Evolutionary conservation across 1,140 invertebrate genomes (phyloP), one percentile per base, ranked within the genome.

Genomic region (Adoxophyes honmai): DNA sequence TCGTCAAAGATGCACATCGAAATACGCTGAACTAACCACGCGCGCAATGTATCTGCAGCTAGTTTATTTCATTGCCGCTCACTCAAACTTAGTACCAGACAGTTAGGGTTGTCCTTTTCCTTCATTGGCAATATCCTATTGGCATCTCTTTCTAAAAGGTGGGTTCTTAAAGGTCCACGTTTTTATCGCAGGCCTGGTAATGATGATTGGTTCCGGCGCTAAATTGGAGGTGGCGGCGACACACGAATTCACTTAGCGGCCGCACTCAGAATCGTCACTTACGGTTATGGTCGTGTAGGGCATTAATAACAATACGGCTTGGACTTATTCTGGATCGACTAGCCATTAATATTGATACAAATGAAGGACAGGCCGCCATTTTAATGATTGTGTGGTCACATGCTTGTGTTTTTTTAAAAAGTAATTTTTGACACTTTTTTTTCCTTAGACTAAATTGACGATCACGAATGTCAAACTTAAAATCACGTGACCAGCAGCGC

Each of bases 161-260:
- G 81, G 68, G 68, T 78, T 70, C 54, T 13, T n/a, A 15, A 42
- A 42, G 18, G 65, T 71, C 72, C 70, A 70, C 21, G 21, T 77
- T 80, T 80, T 80, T 76, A 78, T 73, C 62, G 73, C 59, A 56
- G 69, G 66, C 71, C 74, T 63, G 52, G 75, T 84, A 84, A 86
- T 79, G 82, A 81, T 84, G 82, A 84, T 86, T 81, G 79, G 81
- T 83, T 72, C 66, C 59, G 60, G 70, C 66, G 64, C 56, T 71
- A 71, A 76, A 77, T 78, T 70, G 78, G 58, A 81, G 77, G 78
- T 81, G 76, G 75, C 72, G 67, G 39, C 71, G 70, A 86, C 82
- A 84, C 60, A 82, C 79, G 75, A 86, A 86, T 78, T 86, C 82
- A 84, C 82, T 86, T 86, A 86, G 78, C 57, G 65, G 51, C 51